These are phyloP conservation scores for Amiota minor DNA, from an alignment of 2,888 invertebrate genomes.

Conservation along the genomic window DNA sequence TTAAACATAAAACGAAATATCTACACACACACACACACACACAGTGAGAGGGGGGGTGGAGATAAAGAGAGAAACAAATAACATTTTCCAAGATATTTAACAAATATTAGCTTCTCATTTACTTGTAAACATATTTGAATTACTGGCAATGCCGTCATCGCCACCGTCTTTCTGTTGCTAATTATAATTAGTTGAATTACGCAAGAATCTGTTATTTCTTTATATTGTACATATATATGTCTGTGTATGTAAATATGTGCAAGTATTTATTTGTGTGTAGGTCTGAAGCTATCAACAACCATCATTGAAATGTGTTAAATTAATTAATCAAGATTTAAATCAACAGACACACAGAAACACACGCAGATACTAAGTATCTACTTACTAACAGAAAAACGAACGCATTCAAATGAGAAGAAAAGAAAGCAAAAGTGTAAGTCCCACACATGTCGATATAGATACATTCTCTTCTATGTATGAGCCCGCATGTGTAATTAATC, in stretches of 20 bases:
- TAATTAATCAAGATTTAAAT: slow-evolving; percentile 36
- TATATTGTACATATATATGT: slow-evolving; percentile 27
- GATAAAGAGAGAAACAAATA: too few relatives aligned
- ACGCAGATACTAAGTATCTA: background rate
- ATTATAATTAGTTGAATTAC: slow-evolving; percentile 34
- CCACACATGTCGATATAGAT: background rate
- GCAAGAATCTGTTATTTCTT: slow-evolving; percentile 30
- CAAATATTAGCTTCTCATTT: slow-evolving; percentile 32
- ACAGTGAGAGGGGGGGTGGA: too few relatives aligned
- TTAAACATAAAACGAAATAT: too few relatives aligned
- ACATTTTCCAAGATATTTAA: slow-evolving; percentile 35
- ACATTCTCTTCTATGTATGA: background rate
- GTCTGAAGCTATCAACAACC: slow-evolving; percentile 23
- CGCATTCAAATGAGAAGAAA: background rate
- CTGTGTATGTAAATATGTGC: slow-evolving; percentile 1
- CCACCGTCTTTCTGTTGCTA: slow-evolving; percentile 52
- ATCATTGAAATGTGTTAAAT: slow-evolving; percentile 30
- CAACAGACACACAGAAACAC: slow-evolving; percentile 10
- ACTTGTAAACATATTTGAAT: slow-evolving; percentile 10
- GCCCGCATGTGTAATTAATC: slow-evolving; percentile 19
- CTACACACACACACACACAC: slow-evolving; percentile 1
- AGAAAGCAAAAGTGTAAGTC: background rate
- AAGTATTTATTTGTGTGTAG: slow-evolving; percentile 15
- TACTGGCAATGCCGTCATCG: too few relatives aligned
- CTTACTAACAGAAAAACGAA: background rate